Evolutionary conservation across 2,113 vertebrate genomes (phyloP).

Genomic region (Sisor rabdophorus): DNA sequence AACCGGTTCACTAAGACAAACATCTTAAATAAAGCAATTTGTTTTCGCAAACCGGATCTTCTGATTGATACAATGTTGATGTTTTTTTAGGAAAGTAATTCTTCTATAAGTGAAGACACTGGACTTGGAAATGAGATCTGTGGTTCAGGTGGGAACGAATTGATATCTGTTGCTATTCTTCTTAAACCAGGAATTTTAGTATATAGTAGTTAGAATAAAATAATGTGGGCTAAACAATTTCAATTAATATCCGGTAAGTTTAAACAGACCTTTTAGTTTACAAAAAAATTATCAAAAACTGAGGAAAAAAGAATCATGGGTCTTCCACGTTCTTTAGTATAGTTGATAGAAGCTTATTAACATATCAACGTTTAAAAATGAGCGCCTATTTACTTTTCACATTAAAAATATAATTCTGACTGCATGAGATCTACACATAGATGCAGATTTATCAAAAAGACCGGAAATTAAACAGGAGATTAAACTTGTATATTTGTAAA

Average conservation of each 20-base stretch:
- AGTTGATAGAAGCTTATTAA: not conserved
- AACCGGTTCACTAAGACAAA: no score
- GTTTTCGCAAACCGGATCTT: no score
- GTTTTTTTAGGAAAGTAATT: slow-evolving; percentile 67
- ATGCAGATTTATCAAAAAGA: not conserved
- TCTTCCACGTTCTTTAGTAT: not conserved
- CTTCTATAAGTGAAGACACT: slow-evolving; percentile 62
- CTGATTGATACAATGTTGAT: not conserved
- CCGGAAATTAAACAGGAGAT: not conserved
- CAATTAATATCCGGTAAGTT: not conserved
- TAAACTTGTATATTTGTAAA: not conserved
- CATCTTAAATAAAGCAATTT: no score
- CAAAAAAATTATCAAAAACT: not conserved
- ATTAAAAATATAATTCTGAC: not conserved
- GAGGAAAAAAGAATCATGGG: not conserved
- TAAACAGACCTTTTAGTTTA: not conserved
- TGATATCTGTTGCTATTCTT: not conserved
- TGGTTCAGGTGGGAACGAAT: slow-evolving; percentile 60
- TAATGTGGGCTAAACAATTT: not conserved
- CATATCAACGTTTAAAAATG: not conserved
- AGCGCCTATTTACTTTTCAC: not conserved
- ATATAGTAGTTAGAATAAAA: not conserved
- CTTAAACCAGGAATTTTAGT: not conserved
- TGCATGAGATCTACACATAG: not conserved
- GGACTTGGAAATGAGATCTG: slow-evolving; percentile 65